phyloP scores from a whole-genome alignment of 2,888 invertebrate species.

The Cheilosia impressa region DNA sequence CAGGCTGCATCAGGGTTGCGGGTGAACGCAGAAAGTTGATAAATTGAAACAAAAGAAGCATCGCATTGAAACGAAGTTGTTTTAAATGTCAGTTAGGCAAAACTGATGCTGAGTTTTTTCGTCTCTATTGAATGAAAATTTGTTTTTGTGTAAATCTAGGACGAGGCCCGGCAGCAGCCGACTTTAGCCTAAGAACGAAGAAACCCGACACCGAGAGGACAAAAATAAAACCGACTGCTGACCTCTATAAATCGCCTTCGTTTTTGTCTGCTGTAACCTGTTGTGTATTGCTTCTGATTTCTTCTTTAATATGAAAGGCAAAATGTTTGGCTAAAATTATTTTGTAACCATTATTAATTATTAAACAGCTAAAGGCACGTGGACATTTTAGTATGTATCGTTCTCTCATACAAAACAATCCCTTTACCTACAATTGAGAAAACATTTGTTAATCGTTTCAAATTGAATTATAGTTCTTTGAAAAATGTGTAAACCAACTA shows the following conservation, averaged over 20 bases:
- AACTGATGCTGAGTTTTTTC: no score
- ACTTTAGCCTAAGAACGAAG: no score
- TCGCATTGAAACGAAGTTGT: no score
- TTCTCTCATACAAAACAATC: slow-evolving; percentile 57
- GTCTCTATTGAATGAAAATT: no score
- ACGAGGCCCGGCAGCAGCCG: no score
- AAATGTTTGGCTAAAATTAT: slow-evolving; percentile 30
- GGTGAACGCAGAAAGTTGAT: no score
- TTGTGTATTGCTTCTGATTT: slow-evolving; percentile 32
- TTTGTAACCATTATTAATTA: not conserved
- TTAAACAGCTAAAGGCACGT: slow-evolving; percentile 66
- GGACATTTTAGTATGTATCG: slow-evolving; percentile 57
- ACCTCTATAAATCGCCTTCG: not conserved
- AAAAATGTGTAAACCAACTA: slow-evolving; percentile 26
- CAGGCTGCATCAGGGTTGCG: no score
- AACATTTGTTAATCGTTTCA: slow-evolving; percentile 4
- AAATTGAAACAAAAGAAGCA: no score
- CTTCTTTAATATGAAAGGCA: slow-evolving; percentile 17
- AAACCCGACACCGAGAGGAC: no score
- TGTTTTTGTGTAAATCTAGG: no score
- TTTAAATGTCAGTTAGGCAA: no score
- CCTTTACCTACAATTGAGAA: slow-evolving; percentile 44
- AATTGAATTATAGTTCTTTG: slow-evolving; percentile 7
- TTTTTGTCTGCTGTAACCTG: not conserved
- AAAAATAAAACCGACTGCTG: no score